These are phyloP conservation scores for Platerodrilus igneus DNA, from an alignment of 2,888 invertebrate genomes.

Conservation along the genomic window DNA sequence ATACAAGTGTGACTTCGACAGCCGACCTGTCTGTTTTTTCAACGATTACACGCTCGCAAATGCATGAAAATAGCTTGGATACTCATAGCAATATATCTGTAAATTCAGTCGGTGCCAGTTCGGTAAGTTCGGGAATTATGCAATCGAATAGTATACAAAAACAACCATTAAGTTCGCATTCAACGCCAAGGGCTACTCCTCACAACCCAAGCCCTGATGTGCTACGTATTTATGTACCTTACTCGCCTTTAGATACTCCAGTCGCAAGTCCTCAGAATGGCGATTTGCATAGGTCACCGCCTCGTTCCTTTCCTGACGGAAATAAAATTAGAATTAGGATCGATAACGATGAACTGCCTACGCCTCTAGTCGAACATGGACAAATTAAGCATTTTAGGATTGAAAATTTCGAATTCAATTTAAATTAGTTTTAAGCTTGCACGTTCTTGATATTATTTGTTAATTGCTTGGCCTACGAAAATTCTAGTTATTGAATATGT, in stretches of 20 bases:
- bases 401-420: conserved; percentile 44
- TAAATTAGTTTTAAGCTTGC: conserved; percentile 31
- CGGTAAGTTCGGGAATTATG: conserved; percentile 46
- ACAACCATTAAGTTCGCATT: conserved; percentile 50
- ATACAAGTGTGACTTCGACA: conserved; percentile 79
- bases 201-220: conserved; percentile 67
- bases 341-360: conserved; percentile 62
- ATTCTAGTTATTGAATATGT: no score
- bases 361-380: conserved; percentile 60
- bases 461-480: no score
- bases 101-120: conserved; percentile 59
- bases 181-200: conserved; percentile 64
- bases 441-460: no score
- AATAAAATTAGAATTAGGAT: conserved; percentile 72
- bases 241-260: conserved; percentile 57
- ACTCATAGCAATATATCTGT: conserved; percentile 73
- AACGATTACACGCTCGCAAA: conserved; percentile 65
- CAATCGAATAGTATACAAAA: conserved; percentile 49
- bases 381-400: conserved; percentile 47
- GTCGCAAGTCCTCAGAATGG: conserved; percentile 52
- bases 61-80: conserved; percentile 69
- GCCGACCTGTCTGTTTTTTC: conserved; percentile 78
- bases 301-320: conserved; percentile 57
- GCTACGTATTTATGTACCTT: conserved; percentile 75
- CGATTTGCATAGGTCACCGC: conserved; percentile 45